Conservation (phyloP, 2,797 vertebrate species). For the Pangasius larnaudii region DNA sequence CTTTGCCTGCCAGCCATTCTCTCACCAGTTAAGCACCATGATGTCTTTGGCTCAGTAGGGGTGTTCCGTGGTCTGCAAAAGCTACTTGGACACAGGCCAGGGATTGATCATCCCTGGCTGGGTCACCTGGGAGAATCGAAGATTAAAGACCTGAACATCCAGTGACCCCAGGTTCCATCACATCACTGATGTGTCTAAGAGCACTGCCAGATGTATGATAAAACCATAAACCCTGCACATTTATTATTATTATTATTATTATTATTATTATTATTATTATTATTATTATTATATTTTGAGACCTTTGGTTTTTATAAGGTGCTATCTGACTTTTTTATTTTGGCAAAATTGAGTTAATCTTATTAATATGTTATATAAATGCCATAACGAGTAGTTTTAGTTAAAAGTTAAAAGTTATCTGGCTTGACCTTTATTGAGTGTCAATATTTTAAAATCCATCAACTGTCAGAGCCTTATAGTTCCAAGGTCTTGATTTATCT, state of each 20-base stretch:
- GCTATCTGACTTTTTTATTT: background rate
- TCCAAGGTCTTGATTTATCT: background rate
- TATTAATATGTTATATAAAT: background rate
- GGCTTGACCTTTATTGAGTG: background rate
- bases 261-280: too few relatives aligned
- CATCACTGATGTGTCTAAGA: background rate
- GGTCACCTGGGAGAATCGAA: background rate
- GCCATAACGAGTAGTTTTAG: background rate
- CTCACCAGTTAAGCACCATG: background rate
- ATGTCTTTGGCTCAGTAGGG: background rate
- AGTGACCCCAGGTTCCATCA: background rate
- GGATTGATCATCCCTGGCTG: background rate
- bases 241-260: too few relatives aligned
- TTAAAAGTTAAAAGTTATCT: background rate
- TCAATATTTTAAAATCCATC: background rate
- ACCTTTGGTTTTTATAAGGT: background rate
- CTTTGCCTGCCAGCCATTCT: background rate
- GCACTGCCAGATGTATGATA: background rate
- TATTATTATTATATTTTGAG: background rate
- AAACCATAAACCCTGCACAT: background rate
- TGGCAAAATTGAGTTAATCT: background rate
- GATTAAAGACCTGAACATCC: background rate
- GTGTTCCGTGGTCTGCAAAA: background rate
- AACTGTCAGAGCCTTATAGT: background rate
- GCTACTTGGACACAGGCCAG: background rate